A percentile compares a stretch with the other conserved stretches of the same genome.
Evolutionary conservation across 2,797 vertebrate species (phyloP).

Genomic region (Sylvia borin): DNA sequence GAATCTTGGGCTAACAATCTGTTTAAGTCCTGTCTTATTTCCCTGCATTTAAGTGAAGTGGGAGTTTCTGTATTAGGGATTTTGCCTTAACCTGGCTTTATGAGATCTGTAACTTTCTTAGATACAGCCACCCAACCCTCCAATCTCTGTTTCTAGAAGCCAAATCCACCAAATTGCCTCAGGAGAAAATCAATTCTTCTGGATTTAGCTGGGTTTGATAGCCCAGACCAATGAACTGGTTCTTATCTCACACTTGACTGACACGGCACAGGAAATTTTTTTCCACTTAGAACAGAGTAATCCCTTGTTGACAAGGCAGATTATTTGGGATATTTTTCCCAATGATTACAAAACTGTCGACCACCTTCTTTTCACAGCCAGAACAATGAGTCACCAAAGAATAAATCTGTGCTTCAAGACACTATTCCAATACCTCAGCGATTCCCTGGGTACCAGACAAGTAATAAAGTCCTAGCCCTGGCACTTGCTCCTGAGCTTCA

Average conservation of each 20-base stretch:
- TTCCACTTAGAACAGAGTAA: background rate
- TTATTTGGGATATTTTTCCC: background rate
- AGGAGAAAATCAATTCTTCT: background rate
- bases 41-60: background rate
- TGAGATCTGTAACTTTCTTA: background rate
- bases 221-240: background rate
- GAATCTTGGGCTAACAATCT: background rate
- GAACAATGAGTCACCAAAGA: background rate
- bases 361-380: background rate
- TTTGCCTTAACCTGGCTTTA: background rate
- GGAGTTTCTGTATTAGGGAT: background rate
- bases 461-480: background rate
- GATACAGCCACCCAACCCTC: background rate
- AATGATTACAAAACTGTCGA: background rate
- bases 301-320: background rate
- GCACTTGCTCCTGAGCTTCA: background rate
- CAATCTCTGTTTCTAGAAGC: background rate
- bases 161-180: background rate
- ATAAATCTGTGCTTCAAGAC: background rate
- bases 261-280: background rate
- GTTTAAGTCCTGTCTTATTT: background rate
- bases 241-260: background rate
- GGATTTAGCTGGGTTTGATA: background rate
- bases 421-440: background rate
- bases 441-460: background rate